Conservation (phyloP, 2,888 invertebrate genomes). For the Salticus scenicus region DNA sequence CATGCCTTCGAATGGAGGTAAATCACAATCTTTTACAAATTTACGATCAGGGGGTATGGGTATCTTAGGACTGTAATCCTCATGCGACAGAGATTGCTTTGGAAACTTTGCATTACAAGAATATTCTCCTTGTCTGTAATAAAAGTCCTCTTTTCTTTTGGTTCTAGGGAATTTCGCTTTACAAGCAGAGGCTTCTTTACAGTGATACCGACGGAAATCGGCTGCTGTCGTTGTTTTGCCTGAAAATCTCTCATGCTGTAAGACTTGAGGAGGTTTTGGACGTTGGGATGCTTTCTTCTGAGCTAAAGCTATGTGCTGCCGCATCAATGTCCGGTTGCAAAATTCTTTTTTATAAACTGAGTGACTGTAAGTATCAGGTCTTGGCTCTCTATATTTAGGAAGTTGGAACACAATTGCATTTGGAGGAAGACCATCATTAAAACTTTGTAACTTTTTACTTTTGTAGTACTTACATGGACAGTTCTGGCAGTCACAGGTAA, state of each 20-base stretch:
- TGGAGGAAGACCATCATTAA: background rate
- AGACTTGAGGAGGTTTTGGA: background rate
- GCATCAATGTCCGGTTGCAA: background rate
- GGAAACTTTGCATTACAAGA: background rate
- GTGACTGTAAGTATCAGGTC: constrained; percentile 17
- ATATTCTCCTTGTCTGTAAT: constrained; percentile 8
- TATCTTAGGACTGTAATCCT: background rate
- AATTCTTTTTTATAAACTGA: constrained; percentile 14
- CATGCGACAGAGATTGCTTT: background rate
- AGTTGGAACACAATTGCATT: constrained; percentile 10
- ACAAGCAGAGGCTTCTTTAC: background rate
- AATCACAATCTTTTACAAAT: background rate
- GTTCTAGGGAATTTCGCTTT: constrained; percentile 15
- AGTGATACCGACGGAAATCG: background rate
- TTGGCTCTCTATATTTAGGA: background rate
- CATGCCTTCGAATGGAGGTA: background rate
- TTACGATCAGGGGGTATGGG: background rate
- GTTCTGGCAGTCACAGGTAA: background rate
- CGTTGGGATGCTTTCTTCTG: background rate
- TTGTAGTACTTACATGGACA: background rate
- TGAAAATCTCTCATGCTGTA: background rate
- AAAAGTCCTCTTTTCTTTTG: constrained; percentile 21
- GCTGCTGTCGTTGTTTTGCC: background rate
- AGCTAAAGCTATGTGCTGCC: background rate
- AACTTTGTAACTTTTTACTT: background rate